Evolutionary conservation across 1,140 invertebrate genomes (phyloP).

Genomic region (Diabrotica undecimpunctata): DNA sequence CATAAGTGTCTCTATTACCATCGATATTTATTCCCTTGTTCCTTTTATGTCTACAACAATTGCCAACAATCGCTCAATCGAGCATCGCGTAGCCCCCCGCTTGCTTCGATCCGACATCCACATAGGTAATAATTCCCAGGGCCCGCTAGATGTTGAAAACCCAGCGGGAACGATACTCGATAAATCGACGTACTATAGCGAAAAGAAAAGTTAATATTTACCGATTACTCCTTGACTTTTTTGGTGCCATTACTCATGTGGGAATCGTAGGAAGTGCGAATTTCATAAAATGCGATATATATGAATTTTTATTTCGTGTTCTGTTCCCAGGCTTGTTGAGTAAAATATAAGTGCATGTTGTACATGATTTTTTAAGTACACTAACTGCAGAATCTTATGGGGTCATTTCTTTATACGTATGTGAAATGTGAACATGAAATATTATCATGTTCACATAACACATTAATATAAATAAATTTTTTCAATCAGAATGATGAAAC

Average conservation of each 20-base stretch:
- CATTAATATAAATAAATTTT: too few species aligned
- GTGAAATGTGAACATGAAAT: too few species aligned
- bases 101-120: conserved; percentile 13
- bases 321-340: background rate
- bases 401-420: too few species aligned
- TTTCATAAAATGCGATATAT: background rate
- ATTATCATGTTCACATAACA: too few species aligned
- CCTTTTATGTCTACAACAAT: conserved; percentile 9
- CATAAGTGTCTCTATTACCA: too few species aligned
- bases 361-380: too few species aligned
- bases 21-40: too few species aligned
- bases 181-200: conserved; percentile 5
- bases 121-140: conserved; percentile 21
- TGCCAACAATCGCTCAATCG: conserved; percentile 8
- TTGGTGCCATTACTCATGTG: background rate
- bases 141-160: conserved; percentile 7
- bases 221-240: conserved; percentile 1
- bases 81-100: conserved; percentile 12
- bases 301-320: background rate
- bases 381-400: too few species aligned
- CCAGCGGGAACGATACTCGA: conserved; percentile 13
- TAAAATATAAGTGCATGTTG: too few species aligned
- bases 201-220: conserved; percentile 8
- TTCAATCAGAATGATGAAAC: too few species aligned
- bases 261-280: background rate